A percentile compares a stretch with the other conserved stretches of the same genome.
Evolutionary conservation across 1,140 invertebrate genomes (phyloP).

Genomic region (Drosophila orosa): DNA sequence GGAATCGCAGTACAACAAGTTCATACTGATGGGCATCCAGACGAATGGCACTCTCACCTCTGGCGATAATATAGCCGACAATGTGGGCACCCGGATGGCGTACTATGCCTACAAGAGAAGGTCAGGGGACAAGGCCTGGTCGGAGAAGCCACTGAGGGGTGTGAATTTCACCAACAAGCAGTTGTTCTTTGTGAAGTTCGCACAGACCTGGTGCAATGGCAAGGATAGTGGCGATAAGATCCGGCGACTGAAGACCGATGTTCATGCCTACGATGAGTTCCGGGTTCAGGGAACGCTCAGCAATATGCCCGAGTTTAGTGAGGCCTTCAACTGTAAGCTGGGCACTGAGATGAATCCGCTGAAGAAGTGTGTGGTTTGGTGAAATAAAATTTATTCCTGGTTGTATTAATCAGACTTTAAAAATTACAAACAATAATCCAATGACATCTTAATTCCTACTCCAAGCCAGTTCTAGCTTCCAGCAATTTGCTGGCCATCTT

Average conservation of each 20-base stretch:
- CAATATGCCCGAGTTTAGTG: constrained; percentile 88
- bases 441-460: neutral
- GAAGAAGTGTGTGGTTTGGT: constrained; percentile 87
- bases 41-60: constrained; percentile 91
- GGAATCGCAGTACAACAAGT: constrained; percentile 91
- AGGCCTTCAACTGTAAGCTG: constrained; percentile 87
- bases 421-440: neutral
- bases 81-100: constrained; percentile 93
- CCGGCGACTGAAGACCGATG: constrained; percentile 64
- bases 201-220: constrained; percentile 86
- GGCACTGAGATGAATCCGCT: constrained; percentile 88
- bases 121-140: constrained; percentile 80
- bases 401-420: neutral
- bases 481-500: constrained; percentile 11
- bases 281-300: constrained; percentile 88
- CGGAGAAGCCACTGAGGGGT: constrained; percentile 85
- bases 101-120: constrained; percentile 86
- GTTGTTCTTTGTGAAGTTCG: constrained; percentile 87
- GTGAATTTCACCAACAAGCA: constrained; percentile 86
- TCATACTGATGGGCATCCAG: constrained; percentile 83
- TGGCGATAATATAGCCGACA: constrained; percentile 96
- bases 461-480: neutral
- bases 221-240: constrained; percentile 83
- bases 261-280: constrained; percentile 84
- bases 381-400: constrained; percentile 27